phyloP scores from a whole-genome alignment of 2,888 invertebrate genomes.

The Ophioninae sp. region DNA sequence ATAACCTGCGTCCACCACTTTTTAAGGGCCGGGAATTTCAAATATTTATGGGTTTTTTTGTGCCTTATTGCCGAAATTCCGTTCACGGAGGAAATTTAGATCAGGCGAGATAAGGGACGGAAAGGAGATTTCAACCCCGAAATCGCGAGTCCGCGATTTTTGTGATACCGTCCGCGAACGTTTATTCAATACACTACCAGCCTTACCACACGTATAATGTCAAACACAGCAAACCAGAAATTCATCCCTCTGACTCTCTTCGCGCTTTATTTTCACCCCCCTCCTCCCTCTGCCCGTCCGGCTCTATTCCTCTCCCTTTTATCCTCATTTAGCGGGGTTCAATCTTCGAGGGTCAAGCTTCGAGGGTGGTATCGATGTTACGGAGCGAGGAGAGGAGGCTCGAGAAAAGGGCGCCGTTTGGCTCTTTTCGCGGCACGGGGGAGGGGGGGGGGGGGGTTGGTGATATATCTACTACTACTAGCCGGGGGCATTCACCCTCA shows the following conservation, averaged over 20 bases:
- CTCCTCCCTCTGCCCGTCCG: background rate
- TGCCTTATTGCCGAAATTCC: background rate
- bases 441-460: constrained; percentile 4
- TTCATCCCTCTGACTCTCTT: background rate
- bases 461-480: constrained; percentile 5
- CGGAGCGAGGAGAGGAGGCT: background rate
- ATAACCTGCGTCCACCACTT: background rate
- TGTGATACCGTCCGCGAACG: constrained; percentile 12
- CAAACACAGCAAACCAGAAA: background rate
- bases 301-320: constrained; percentile 5
- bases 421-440: constrained; percentile 25
- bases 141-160: constrained; percentile 25
- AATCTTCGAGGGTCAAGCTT: constrained; percentile 42
- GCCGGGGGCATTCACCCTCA: constrained; percentile 40
- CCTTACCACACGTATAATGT: background rate
- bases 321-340: constrained; percentile 3
- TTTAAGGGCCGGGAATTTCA: background rate
- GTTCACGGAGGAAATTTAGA: background rate
- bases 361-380: constrained; percentile 35
- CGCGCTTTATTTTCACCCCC: background rate
- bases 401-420: constrained; percentile 38
- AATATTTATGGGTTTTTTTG: background rate
- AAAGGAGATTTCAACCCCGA: background rate
- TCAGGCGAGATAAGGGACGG: background rate
- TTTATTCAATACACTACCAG: constrained; percentile 14